Evolutionary conservation across 2,888 invertebrate species (phyloP).

Genomic region (Sesia bembeciformis): DNA sequence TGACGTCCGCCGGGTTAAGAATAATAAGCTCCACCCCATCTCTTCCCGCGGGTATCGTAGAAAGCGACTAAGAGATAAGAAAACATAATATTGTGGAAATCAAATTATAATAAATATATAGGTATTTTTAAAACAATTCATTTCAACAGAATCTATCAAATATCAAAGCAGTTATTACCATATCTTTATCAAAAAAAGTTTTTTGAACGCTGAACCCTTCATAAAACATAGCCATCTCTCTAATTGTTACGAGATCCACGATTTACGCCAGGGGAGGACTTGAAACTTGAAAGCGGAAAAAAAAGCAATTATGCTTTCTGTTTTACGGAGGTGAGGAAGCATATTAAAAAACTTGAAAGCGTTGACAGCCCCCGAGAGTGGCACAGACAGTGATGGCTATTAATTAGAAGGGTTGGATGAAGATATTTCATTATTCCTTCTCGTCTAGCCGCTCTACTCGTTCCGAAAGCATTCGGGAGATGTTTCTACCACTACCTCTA

Average conservation of each 20-base stretch:
- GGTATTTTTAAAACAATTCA: too few relatives aligned
- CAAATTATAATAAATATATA: too few relatives aligned
- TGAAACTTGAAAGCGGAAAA: slow-evolving; percentile 49
- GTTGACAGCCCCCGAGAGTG: slow-evolving; percentile 63
- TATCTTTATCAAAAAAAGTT: too few relatives aligned
- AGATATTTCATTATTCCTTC: slow-evolving; percentile 69
- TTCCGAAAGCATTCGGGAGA: neutral
- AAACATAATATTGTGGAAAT: too few relatives aligned
- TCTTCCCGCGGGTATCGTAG: too few relatives aligned
- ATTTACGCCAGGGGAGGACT: slow-evolving; percentile 26
- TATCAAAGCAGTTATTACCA: too few relatives aligned
- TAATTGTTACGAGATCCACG: slow-evolving; percentile 43
- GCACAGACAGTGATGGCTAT: slow-evolving; percentile 71
- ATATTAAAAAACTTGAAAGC: slow-evolving; percentile 72
- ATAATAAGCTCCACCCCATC: too few relatives aligned
- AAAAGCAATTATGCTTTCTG: slow-evolving; percentile 69
- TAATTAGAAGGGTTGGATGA: slow-evolving; percentile 72
- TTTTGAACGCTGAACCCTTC: too few relatives aligned
- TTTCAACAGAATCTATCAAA: too few relatives aligned
- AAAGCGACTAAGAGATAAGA: too few relatives aligned
- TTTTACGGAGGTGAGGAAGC: slow-evolving; percentile 69
- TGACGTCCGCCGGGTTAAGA: too few relatives aligned
- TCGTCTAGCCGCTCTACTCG: slow-evolving; percentile 9
- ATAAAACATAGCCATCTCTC: slow-evolving; percentile 2
- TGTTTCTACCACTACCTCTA: too few relatives aligned